These are phyloP conservation scores for Tinea trinotella DNA, from an alignment of 2,888 invertebrate genomes.

Conservation along the genomic window DNA sequence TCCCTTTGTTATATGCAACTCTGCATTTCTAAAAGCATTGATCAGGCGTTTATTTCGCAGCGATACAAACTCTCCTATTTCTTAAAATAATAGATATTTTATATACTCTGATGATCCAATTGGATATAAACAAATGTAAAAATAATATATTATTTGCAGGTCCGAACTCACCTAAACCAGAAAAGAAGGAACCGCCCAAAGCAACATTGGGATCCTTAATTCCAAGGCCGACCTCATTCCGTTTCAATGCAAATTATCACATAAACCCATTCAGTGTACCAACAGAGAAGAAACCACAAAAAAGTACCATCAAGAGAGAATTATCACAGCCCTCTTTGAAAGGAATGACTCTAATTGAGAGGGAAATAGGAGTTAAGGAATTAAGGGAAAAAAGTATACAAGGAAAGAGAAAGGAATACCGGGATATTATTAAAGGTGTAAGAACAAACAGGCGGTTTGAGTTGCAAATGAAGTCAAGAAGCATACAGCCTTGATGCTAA, in stretches of 20 bases:
- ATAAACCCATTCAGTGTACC: conserved; percentile 52
- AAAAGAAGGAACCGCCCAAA: neutral
- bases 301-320: conserved; percentile 27
- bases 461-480: conserved; percentile 78
- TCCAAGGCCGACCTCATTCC: conserved; percentile 54
- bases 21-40: too few relatives aligned
- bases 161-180: neutral
- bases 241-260: conserved; percentile 59
- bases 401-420: conserved; percentile 44
- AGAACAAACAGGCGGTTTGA: conserved; percentile 81
- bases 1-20: too few relatives aligned
- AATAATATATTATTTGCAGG: neutral
- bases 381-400: conserved; percentile 38
- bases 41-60: too few relatives aligned
- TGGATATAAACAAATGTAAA: neutral
- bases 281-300: conserved; percentile 30
- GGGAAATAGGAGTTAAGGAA: conserved; percentile 43
- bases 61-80: neutral
- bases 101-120: too few relatives aligned
- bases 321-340: conserved; percentile 19
- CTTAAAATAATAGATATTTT: neutral
- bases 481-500: conserved; percentile 31
- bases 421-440: conserved; percentile 66
- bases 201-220: conserved; percentile 35
- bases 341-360: conserved; percentile 15